Base-by-base conservation (phyloP, 2,797 vertebrate genomes). In the Crocidura indochinensis region DNA sequence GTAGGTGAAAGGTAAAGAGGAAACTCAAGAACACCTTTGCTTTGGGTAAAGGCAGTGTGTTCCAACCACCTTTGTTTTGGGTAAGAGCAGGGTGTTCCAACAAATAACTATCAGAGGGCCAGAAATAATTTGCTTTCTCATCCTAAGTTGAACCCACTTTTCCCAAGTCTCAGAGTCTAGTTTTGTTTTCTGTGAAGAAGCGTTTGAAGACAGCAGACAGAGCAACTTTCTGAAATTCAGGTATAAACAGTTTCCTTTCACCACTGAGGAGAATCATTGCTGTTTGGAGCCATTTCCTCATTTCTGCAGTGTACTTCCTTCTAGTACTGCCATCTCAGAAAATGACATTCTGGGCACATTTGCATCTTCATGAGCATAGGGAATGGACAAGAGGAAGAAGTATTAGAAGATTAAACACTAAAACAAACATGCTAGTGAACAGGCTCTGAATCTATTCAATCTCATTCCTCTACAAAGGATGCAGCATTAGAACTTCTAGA, bases 71-170 rank as follows among this genome's bases (percentile, higher is more conserved):
- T n/a, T n/a, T n/a, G n/a, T n/a, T n/a, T n/a, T n/a, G n/a, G n/a
- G n/a, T n/a, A n/a, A n/a, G n/a, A n/a, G n/a, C n/a, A n/a, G n/a
- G n/a, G n/a, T n/a, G n/a, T n/a, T n/a, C n/a, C n/a, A n/a, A n/a
- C n/a, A n/a, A 56, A 44, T 10, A 38, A 15, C 14, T 22, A 20
- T 79, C 11, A 49, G 62, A 87, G 46, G 47, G 73, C 64, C 31
- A 64, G 71, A 53, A 67, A 53, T 24, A 10, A 4, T 9, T 68
- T 14, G 24, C 26, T 11, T 27, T 12, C 19, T 11, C 1, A 17
- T 2, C 10, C 15, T 8, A 0, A 46, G 19, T 2, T 22, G 8
- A 12, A 26, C 10, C 3, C 22, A 1, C 12, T 12, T 14, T 19
- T 5, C 3, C 6, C 51, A 53, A 38, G 8, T 69, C 29, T 7